Evolutionary conservation across 64 coral and sea anemone species (phyloP).

Genomic region (Porites australiensis): DNA sequence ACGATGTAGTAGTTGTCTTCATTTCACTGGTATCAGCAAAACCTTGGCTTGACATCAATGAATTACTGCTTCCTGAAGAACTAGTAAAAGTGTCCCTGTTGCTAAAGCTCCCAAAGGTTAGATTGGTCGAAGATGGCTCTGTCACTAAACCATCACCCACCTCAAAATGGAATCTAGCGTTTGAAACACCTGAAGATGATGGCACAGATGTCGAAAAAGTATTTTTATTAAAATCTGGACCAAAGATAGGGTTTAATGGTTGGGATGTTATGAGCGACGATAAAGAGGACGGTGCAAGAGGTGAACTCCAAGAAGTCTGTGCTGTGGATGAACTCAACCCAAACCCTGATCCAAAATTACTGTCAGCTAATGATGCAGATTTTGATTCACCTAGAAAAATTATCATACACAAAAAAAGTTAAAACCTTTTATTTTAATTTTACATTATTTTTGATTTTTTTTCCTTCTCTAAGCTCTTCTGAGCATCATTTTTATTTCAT

Average conservation of each 20-base stretch:
- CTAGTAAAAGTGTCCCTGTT: neutral
- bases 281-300: neutral
- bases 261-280: neutral
- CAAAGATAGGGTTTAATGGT: neutral
- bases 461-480: too few species aligned
- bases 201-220: neutral
- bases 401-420: too few species aligned
- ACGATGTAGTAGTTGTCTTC: neutral
- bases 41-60: neutral
- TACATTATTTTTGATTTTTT: too few species aligned
- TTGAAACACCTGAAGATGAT: neutral
- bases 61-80: neutral
- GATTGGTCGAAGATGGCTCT: neutral
- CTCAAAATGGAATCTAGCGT: neutral
- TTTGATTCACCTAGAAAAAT: neutral
- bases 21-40: neutral
- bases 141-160: too few species aligned
- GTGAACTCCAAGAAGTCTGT: neutral
- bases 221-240: neutral
- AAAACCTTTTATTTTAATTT: too few species aligned
- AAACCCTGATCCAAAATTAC: neutral
- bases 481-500: too few species aligned
- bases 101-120: constrained; percentile 13
- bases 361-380: neutral
- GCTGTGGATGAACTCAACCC: neutral